A percentile compares a stretch with the other conserved stretches of the same genome.
Evolutionary conservation across 2,888 invertebrate genomes (phyloP).

Genomic region (Eupithecia inturbata): DNA sequence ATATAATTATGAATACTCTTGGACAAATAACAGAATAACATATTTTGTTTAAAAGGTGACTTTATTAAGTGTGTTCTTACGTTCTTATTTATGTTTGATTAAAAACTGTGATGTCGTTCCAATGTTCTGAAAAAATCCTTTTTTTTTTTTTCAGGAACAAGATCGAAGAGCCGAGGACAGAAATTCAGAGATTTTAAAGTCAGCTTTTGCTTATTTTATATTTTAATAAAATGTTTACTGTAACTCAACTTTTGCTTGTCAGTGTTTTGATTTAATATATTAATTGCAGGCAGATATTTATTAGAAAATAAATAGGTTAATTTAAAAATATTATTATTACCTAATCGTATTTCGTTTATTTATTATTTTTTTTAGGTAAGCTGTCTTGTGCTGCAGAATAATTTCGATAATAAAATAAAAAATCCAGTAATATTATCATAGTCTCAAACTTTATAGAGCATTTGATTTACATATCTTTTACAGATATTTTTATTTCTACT

Average conservation of each 20-base stretch:
- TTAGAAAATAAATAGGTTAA: no score
- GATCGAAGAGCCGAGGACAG: constrained; percentile 31
- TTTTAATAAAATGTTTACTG: background rate
- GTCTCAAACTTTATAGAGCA: background rate
- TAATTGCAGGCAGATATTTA: background rate
- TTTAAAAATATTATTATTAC: no score
- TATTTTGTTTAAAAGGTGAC: no score
- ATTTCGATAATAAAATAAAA: background rate
- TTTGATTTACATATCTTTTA: background rate
- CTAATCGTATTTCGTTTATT: no score
- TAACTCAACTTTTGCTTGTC: background rate
- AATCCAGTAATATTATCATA: background rate
- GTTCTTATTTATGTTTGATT: no score
- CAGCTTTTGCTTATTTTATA: background rate
- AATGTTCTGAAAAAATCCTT: background rate
- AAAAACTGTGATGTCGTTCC: background rate
- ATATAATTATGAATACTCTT: no score
- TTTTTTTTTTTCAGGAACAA: constrained; percentile 34
- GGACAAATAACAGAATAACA: no score
- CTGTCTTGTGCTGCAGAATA: background rate
- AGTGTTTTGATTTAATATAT: background rate
- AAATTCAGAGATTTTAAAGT: constrained; percentile 26
- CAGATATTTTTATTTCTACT: background rate
- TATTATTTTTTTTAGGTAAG: no score
- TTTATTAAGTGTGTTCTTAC: no score